Conservation (phyloP, 2,113 vertebrate genomes). For the Heptranchias perlo region DNA sequence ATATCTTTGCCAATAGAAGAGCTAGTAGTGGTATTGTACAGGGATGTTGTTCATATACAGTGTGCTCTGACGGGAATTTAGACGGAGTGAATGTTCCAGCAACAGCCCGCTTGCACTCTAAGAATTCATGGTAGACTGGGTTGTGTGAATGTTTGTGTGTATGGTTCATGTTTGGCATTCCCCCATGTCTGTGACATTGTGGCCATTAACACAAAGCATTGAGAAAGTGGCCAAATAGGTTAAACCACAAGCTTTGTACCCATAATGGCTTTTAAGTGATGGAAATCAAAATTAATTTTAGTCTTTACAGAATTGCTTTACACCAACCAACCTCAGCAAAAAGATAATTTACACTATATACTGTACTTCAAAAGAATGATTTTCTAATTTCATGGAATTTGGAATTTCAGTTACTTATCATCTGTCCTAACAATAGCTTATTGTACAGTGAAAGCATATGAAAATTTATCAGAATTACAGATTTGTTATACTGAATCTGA, state of each 20-base stretch:
- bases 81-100: slow-evolving; percentile 25
- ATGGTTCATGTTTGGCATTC: not conserved
- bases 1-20: not conserved
- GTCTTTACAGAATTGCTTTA: not conserved
- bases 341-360: not conserved
- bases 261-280: not conserved
- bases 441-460: slow-evolving; percentile 9
- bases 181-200: not conserved
- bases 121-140: not conserved
- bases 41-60: slow-evolving; percentile 1
- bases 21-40: not conserved
- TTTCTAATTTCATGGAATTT: slow-evolving; percentile 21
- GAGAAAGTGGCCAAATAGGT: slow-evolving; percentile 13
- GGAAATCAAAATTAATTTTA: not conserved
- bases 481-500: not conserved
- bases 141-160: slow-evolving; percentile 22
- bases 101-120: slow-evolving; percentile 25
- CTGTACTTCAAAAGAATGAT: not conserved
- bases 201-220: slow-evolving; percentile 12
- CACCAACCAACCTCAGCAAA: not conserved
- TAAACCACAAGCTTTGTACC: slow-evolving; percentile 4
- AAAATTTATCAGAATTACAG: slow-evolving; percentile 30
- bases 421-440: slow-evolving; percentile 25
- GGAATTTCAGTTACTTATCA: not conserved
- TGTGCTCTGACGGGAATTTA: not conserved